Percentiles rank a stretch among this genome's conserved stretches.
These are phyloP conservation scores for Apeira syringaria DNA, from an alignment of 2,888 invertebrate species.

Conservation along the genomic window DNA sequence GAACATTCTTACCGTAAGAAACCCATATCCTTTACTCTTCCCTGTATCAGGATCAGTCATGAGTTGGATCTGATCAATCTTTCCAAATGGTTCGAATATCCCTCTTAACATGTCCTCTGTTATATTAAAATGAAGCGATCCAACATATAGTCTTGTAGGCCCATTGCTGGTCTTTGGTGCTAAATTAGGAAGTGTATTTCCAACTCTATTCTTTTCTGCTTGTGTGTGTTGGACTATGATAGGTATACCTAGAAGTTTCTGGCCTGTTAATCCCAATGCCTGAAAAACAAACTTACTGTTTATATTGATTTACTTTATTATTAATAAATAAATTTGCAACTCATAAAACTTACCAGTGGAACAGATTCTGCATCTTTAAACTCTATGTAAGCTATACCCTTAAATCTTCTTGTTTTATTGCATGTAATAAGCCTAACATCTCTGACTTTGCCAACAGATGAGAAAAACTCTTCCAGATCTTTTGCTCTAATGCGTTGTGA, in stretches of 20 bases:
- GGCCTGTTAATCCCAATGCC: slow-evolving; percentile 98
- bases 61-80: slow-evolving; percentile 96
- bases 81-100: slow-evolving; percentile 99
- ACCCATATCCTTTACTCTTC: slow-evolving; percentile 98
- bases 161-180: slow-evolving; percentile 95
- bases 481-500: slow-evolving; percentile 96
- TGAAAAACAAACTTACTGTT: slow-evolving; percentile 65
- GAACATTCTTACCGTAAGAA: slow-evolving; percentile 91
- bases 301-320: too few relatives aligned
- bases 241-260: slow-evolving; percentile 97
- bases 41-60: slow-evolving; percentile 98
- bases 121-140: slow-evolving; percentile 98
- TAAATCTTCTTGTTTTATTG: slow-evolving; percentile 98
- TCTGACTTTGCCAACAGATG: slow-evolving; percentile 98
- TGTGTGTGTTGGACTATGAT: slow-evolving; percentile 99
- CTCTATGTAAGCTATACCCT: slow-evolving; percentile 99
- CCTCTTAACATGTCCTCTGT: slow-evolving; percentile 99
- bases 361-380: slow-evolving; percentile 99
- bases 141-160: slow-evolving; percentile 98
- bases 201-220: slow-evolving; percentile 96
- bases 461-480: slow-evolving; percentile 99
- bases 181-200: slow-evolving; percentile 92
- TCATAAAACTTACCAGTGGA: slow-evolving; percentile 87
- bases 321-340: too few relatives aligned
- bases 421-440: slow-evolving; percentile 99